These are phyloP conservation scores for Allophyes oxyacanthae DNA, from an alignment of 2,888 invertebrate genomes.

Conservation along the genomic window DNA sequence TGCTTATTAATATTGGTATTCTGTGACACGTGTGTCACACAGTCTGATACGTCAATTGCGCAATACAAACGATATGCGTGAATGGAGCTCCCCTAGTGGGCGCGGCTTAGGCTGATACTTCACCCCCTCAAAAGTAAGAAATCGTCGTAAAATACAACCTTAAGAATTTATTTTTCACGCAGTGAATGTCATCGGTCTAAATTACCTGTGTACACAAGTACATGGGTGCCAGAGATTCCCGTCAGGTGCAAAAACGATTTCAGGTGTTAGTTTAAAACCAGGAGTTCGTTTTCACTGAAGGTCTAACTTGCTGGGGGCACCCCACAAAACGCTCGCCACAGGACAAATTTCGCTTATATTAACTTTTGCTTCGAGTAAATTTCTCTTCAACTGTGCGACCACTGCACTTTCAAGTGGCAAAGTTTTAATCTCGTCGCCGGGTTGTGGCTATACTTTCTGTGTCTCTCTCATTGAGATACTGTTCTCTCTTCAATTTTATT, in stretches of 20 bases:
- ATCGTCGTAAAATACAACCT: no score
- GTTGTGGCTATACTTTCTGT: constrained; percentile 65
- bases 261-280: constrained; percentile 67
- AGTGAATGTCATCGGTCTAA: constrained; percentile 19
- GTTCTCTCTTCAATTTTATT: constrained; percentile 50
- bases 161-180: constrained; percentile 46
- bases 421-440: constrained; percentile 83
- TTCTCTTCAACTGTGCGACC: constrained; percentile 81
- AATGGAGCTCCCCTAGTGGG: no score
- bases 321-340: constrained; percentile 78
- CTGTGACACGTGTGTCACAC: no score
- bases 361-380: constrained; percentile 86
- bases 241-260: constrained; percentile 55
- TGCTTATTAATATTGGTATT: no score
- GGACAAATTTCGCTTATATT: constrained; percentile 87
- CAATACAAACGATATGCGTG: no score
- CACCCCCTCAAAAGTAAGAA: no score
- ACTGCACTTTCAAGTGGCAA: constrained; percentile 84
- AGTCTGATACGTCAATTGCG: no score
- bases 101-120: no score
- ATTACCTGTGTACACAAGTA: neutral
- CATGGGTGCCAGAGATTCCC: neutral
- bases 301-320: constrained; percentile 70
- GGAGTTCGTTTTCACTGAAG: constrained; percentile 69
- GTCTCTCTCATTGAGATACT: constrained; percentile 56